Evolutionary conservation across 2,113 vertebrate species (phyloP), one percentile per base, ranked within the genome.

Genomic region (Dromas ardeola): DNA sequence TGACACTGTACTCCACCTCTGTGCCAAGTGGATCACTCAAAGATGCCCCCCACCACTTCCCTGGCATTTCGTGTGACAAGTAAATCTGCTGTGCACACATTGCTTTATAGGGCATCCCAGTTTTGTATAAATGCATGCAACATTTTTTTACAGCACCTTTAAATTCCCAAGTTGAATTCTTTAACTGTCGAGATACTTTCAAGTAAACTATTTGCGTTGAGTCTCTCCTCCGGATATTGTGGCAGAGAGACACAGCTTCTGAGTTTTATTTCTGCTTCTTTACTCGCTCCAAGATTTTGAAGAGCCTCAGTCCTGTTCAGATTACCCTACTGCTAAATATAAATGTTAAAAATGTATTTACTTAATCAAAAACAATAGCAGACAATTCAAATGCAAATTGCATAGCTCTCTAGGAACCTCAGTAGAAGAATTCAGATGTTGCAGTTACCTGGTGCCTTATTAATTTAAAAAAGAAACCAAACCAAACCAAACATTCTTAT

Each of bases 1-100:
- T 97, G 97, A 97, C 96, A 97, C 29, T 91, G 89, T 88, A 95
- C 89, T 97, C 95, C 96, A 97, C 94, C 93, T 94, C 94, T 96
- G 94, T 91, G 93, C 96, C 96, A 97, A 97, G 89, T 81, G 78
- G 96, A 94, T 96, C 96, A 94, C 84, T 97, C 97, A 97, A 29
- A 95, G 84, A 90, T 97, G 97, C 97, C 97, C 95, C 96, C 95
- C 93, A 96, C 93, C 89, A 97, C 87, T 97, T 96, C 70, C 50
- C 91, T 96, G 89, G 95, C 95, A 93, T 94, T 97, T 97, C 11
- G 25, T 86, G 74, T 95, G 96, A 97, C 95, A 97, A 95, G 81
- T 83, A 97, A 97, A 97, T 95, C 95, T 96, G 93, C 95, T 96
- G 62, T 76, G 81, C 95, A 91, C 87, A 95, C 84, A 90, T 6